phyloP scores from a whole-genome alignment of 2,113 vertebrate genomes.

The Osmerus mordax region DNA sequence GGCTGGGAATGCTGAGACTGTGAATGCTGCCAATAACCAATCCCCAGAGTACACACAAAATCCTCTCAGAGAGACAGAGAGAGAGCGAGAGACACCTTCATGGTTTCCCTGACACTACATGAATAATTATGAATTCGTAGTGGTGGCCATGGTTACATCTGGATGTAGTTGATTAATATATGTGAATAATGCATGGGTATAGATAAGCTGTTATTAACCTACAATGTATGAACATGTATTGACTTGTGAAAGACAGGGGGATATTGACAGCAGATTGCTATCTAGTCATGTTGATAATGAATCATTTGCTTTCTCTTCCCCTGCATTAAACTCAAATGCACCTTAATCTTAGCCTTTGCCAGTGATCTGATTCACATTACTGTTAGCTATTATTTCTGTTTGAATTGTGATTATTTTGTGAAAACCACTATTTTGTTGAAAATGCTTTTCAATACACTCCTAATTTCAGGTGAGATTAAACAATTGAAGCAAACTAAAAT shows the following conservation, averaged over 20 bases:
- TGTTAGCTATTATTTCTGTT: too few species aligned
- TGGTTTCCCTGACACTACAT: too few species aligned
- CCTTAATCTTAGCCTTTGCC: too few species aligned
- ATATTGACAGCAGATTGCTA: too few species aligned
- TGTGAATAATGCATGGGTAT: slow-evolving; percentile 7
- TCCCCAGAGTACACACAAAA: slow-evolving; percentile 59
- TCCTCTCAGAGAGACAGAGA: slow-evolving; percentile 46
- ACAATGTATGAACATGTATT: not conserved
- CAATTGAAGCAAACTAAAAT: slow-evolving; percentile 5
- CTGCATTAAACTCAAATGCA: too few species aligned
- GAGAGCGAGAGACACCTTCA: too few species aligned
- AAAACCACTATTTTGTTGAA: not conserved
- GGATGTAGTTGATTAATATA: not conserved
- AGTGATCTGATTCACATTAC: too few species aligned
- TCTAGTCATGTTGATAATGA: too few species aligned
- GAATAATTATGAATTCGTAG: slow-evolving; percentile 13
- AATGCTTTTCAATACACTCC: not conserved
- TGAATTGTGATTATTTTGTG: too few species aligned
- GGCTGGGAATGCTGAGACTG: slow-evolving; percentile 68
- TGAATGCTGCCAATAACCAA: slow-evolving; percentile 72
- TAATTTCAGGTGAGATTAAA: not conserved
- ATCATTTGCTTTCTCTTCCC: too few species aligned
- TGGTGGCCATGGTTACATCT: not conserved
- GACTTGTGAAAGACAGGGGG: not conserved
- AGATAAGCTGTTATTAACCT: slow-evolving; percentile 7